A percentile compares a stretch with the other conserved stretches of the same genome.
Conservation (phyloP, 2,797 vertebrate species). For the Botia almorhae region DNA sequence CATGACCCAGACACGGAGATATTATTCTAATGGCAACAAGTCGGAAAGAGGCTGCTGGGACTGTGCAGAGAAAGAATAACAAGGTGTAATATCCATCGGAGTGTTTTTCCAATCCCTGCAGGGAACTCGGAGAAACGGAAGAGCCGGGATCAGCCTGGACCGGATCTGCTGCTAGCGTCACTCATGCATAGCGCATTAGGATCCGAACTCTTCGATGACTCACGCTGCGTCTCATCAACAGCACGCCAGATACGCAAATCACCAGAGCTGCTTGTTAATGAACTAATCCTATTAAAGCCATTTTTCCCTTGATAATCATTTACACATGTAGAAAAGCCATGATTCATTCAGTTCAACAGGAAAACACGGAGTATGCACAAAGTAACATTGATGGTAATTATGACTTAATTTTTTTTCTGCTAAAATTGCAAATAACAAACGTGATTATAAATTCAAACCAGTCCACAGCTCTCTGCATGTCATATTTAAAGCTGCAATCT, state of each 20-base stretch:
- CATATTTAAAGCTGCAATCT: not conserved
- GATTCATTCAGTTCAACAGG: not conserved
- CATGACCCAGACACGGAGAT: slow-evolving; percentile 65
- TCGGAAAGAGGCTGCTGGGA: slow-evolving; percentile 61
- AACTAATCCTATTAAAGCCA: slow-evolving; percentile 17
- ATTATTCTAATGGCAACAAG: slow-evolving; percentile 70
- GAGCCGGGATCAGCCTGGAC: slow-evolving; percentile 63
- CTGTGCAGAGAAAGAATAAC: slow-evolving; percentile 73
- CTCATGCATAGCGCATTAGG: slow-evolving; percentile 63
- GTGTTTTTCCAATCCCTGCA: slow-evolving; percentile 75
- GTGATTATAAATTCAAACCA: not conserved
- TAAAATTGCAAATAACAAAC: no score
- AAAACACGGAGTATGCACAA: not conserved
- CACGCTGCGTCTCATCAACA: slow-evolving; percentile 18
- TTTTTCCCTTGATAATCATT: slow-evolving; percentile 10
- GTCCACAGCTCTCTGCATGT: not conserved
- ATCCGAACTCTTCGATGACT: slow-evolving; percentile 37
- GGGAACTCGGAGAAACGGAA: slow-evolving; percentile 69
- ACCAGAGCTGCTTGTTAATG: slow-evolving; percentile 17
- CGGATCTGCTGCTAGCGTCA: slow-evolving; percentile 69
- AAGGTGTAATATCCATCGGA: slow-evolving; percentile 70
- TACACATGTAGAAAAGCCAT: not conserved
- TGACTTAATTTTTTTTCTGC: no score
- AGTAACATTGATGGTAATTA: not conserved
- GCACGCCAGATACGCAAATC: not conserved